Percentiles rank a stretch among this genome's conserved stretches.
These are phyloP conservation scores for Microcebus tavaratra DNA, from an alignment of 2,113 vertebrate species.

Conservation along the genomic window DNA sequence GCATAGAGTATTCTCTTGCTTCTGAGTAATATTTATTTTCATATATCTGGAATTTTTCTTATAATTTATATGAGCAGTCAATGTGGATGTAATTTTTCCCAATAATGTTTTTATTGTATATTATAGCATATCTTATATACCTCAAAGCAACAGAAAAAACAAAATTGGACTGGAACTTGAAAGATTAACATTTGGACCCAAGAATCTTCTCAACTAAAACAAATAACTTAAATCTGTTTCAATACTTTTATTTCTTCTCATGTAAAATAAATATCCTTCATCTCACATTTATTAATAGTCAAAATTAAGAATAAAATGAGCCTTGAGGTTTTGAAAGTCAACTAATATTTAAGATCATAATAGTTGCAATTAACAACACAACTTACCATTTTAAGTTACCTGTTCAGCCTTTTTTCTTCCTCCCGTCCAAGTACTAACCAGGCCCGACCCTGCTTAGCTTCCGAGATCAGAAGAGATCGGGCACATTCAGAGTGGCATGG, in stretches of 20 bases:
- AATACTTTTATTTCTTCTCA: background rate
- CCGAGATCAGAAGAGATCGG: too few species aligned
- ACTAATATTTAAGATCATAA: background rate
- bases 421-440: too few species aligned
- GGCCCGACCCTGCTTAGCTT: too few species aligned
- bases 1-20: background rate
- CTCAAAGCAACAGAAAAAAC: background rate
- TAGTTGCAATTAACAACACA: background rate
- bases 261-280: background rate
- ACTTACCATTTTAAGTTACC: background rate
- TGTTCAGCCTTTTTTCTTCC: background rate
- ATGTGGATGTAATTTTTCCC: background rate
- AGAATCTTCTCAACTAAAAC: background rate
- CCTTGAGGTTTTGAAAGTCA: background rate
- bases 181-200: background rate
- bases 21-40: background rate
- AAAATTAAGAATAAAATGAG: conserved; percentile 19
- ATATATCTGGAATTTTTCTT: background rate
- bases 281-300: background rate
- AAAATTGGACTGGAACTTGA: background rate
- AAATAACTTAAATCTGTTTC: background rate
- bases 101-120: background rate
- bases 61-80: background rate
- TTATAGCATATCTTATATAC: background rate
- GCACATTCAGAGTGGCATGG: too few species aligned